These are phyloP conservation scores for Drosophila novamexicana DNA, from an alignment of 1,140 invertebrate species.

Conservation along the genomic window DNA sequence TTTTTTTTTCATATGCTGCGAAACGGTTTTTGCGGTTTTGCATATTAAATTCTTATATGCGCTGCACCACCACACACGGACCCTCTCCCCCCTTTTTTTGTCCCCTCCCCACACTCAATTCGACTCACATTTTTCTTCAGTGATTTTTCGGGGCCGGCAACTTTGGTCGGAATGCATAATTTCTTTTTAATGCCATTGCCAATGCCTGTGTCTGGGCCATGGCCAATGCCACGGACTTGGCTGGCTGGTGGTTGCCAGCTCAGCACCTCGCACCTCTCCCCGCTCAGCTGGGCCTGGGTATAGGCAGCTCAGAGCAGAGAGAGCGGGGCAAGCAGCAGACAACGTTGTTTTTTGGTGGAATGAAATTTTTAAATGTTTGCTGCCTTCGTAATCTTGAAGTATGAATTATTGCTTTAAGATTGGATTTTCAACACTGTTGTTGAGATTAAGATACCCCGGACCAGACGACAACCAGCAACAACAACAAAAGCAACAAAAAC, in stretches of 20 bases:
- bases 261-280: neutral
- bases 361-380: conserved; percentile 83
- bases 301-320: neutral
- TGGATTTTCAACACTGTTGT: conserved; percentile 84
- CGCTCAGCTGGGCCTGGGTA: conserved; percentile 11
- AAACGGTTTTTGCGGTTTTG: conserved; percentile 83
- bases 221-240: conserved; percentile 11
- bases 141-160: conserved; percentile 79
- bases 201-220: conserved; percentile 16
- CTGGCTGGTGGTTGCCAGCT: neutral
- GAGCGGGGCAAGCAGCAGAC: conserved; percentile 8
- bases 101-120: neutral
- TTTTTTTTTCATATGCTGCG: conserved; percentile 36
- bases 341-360: conserved; percentile 20
- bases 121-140: conserved; percentile 72
- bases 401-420: conserved; percentile 84
- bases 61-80: conserved; percentile 3
- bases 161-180: conserved; percentile 81
- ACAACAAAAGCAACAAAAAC: neutral
- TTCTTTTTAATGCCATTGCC: conserved; percentile 81
- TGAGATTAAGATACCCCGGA: conserved; percentile 74
- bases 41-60: conserved; percentile 81
- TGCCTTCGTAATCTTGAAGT: conserved; percentile 82
- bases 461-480: conserved; percentile 9
- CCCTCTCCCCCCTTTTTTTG: neutral